Base-by-base conservation (phyloP, 2,797 vertebrate genomes). In the Sparidentex hasta region DNA sequence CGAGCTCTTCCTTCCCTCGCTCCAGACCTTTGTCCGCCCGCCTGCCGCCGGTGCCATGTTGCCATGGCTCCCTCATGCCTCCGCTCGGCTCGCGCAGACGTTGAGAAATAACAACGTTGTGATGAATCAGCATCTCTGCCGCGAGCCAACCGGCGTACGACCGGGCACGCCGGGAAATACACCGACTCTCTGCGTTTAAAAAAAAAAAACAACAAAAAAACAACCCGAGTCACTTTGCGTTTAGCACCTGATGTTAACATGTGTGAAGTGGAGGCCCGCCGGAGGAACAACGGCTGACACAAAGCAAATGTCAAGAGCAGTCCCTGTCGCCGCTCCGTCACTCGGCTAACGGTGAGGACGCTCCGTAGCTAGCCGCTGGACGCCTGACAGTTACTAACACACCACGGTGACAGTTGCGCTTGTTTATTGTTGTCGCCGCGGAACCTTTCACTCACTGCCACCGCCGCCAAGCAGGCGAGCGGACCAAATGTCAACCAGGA, bases 71-170 rank as follows among this genome's bases (percentile, higher is more conserved):
- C 94, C 93, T 92, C 89, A 52, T 92, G 90, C 93, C 92, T 90
- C 89, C 81, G 84, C 91, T 93, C 81, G 0, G 87, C 90, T 91
- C 90, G 87, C 82, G 81, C 93, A 55, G 76, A 90, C 90, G 77
- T 82, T 90, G 65, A 93, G 90, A 91, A 95, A 95, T 89, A 94
- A 92, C 94, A 91, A 88, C 94, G 95, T 94, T 94, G 93, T 96
- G 96, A 96, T 96, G 96, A 97, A 95, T 97, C 96, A 96, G 96
- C 97, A 96, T 90, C 89, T 93, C 77, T 70, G 80, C 71, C 70
- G 65, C 64, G 77, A 81, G 78, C 78, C 64, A 56, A 70, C 75
- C 78, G 79, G 78, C 46, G 74, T 23, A 52, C 61, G 13, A 18
- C 20, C 78, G 43, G 69, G 48, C 64, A 17, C 71, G 41, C 70